A percentile compares a stretch with the other conserved stretches of the same genome.
These are phyloP conservation scores for Acanthosoma haemorrhoidale DNA, from an alignment of 2,888 invertebrate genomes.

Conservation along the genomic window DNA sequence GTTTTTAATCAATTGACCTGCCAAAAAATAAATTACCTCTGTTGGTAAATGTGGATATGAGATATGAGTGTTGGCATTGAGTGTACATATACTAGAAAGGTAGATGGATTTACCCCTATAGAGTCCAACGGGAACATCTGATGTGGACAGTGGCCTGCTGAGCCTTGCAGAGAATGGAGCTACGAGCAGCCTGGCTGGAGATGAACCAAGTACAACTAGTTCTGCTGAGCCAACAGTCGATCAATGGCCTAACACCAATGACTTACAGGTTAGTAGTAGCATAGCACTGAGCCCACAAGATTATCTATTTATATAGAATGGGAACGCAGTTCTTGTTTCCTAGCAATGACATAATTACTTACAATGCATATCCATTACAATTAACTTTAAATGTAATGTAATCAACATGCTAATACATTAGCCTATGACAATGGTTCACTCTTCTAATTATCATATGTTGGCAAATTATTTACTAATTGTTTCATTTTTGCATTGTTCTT, in stretches of 20 bases:
- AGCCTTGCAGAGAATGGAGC: constrained; percentile 24
- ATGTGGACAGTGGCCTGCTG: constrained; percentile 25
- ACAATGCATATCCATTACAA: too few species aligned
- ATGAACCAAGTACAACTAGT: constrained; percentile 21
- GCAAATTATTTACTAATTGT: too few species aligned
- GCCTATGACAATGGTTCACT: too few species aligned
- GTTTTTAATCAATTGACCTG: not conserved
- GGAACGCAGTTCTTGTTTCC: not conserved
- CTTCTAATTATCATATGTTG: too few species aligned
- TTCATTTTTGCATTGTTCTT: too few species aligned
- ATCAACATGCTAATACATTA: too few species aligned
- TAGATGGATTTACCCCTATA: constrained; percentile 18
- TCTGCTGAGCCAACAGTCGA: constrained; percentile 10
- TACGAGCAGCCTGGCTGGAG: constrained; percentile 17
- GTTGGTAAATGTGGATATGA: not conserved
- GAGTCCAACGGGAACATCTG: constrained; percentile 22
- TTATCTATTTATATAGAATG: too few species aligned
- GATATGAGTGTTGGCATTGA: not conserved
- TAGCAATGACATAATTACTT: not conserved
- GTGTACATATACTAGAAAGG: constrained; percentile 13
- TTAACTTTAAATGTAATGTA: too few species aligned
- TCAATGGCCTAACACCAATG: constrained; percentile 18
- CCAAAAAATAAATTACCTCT: not conserved
- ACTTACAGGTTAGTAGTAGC: constrained; percentile 26
- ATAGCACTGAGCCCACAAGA: constrained; percentile 13